Evolutionary conservation across 2,888 invertebrate species (phyloP), one percentile per base, ranked within the genome.

Genomic region (Poecilobothrus nobilitatus): DNA sequence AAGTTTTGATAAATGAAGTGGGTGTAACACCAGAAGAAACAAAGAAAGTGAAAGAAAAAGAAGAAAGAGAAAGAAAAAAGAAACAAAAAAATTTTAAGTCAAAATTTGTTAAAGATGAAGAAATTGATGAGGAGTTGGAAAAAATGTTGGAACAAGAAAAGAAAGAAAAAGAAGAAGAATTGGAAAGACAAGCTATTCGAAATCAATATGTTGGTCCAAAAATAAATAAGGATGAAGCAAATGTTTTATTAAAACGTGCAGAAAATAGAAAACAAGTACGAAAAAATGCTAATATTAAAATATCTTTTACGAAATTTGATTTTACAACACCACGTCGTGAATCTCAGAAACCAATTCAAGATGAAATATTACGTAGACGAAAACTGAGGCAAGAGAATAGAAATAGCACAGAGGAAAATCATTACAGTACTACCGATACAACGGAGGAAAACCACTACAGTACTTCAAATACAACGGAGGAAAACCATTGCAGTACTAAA

Each of bases 241-340:
- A 78, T 8, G 71, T 76, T 68, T 71, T 73, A 37, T 78, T 78
- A 1, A 78, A 79, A 0, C 72, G 65, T 3, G 66, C 70, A 9
- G 76, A 76, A 7, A 74, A 74, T 21, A 73, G 75, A n/a, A 72
- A 75, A 33, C 70, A 74, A n/a, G 71, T 80, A 15, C 77, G 81
- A 4, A 75, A 72, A 64, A 71, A 70, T 21, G 81, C 78, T 3
- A 78, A 77, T 65, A 81, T 81, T 68, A 77, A 74, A 67, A 76
- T 81, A 0, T 74, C 73, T 68, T 81, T 81, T 73, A 79, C 81
- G 6, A 74, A 71, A 64, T 78, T 75, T 68, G 73, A 75, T 65
- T 73, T 74, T 33, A 71, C 70, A 1, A 78, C 78, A 1, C 81
- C 81, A 0, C 81, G 80, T 70, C 74, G 81, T 20, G 81, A 81